Evolutionary conservation across 2,888 invertebrate genomes (phyloP).

Genomic region (Chrysotoxum bicinctum): DNA sequence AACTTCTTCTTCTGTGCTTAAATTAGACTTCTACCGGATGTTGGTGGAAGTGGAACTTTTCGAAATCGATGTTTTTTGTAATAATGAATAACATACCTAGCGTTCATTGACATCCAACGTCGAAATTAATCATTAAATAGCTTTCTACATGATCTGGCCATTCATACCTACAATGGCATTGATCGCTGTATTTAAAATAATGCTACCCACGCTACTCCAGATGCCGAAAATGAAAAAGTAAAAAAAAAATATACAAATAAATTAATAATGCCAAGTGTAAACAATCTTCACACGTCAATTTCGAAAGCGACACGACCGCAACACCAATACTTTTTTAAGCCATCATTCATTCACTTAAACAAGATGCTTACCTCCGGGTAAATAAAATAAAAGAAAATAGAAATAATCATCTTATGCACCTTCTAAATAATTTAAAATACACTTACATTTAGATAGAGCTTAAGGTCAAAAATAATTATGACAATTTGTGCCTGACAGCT

Average conservation of each 20-base stretch:
- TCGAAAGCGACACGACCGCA: conserved; percentile 42
- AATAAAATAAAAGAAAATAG: not conserved
- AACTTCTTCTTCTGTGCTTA: not conserved
- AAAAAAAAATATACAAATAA: not conserved
- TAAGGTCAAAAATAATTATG: conserved; percentile 71
- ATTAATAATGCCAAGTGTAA: conserved; percentile 19
- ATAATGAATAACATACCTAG: conserved; percentile 7
- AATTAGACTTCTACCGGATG: conserved; percentile 38
- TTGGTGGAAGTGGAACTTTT: conserved; percentile 24
- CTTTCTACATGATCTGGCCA: not conserved
- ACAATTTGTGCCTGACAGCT: conserved; percentile 59
- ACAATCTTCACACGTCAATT: conserved; percentile 53
- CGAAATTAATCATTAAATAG: conserved; percentile 19
- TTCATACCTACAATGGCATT: conserved; percentile 3
- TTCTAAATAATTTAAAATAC: conserved; percentile 21
- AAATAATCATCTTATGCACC: conserved; percentile 5
- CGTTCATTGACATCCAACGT: conserved; percentile 58
- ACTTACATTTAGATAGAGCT: conserved; percentile 62
- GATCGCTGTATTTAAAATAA: not conserved
- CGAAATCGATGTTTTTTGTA: conserved; percentile 36
- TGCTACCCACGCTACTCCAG: conserved; percentile 50
- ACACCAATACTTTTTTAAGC: not conserved
- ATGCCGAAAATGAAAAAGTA: conserved; percentile 13
- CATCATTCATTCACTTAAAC: not conserved
- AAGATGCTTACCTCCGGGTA: not conserved